phyloP scores from a whole-genome alignment of 2,888 invertebrate genomes.

The Ischnura elegans region DNA sequence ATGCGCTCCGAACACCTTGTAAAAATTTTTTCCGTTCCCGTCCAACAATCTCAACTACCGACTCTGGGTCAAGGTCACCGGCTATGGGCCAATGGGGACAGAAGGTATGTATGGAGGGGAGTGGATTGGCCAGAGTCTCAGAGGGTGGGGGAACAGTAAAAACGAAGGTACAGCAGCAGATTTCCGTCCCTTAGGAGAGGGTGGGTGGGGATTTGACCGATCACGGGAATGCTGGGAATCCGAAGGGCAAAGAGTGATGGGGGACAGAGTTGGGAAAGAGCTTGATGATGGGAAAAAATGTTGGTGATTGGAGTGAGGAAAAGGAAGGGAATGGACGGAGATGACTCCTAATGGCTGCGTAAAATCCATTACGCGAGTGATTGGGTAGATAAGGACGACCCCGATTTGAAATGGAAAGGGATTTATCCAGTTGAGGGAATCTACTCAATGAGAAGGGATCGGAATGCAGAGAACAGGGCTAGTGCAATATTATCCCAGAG shows the following conservation, averaged over 20 bases:
- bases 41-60: not conserved
- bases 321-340: not conserved
- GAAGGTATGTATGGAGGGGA: not conserved
- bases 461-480: too few species aligned
- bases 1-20: conserved; percentile 27
- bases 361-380: not conserved
- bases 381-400: not conserved
- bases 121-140: not conserved
- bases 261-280: not conserved
- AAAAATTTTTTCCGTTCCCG: conserved; percentile 25
- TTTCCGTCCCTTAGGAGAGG: not conserved
- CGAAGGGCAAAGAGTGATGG: not conserved
- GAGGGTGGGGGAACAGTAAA: not conserved
- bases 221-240: not conserved
- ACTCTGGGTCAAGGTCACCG: conserved; percentile 59
- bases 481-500: too few species aligned
- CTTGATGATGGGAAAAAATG: not conserved
- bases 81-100: not conserved
- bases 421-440: not conserved
- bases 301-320: not conserved
- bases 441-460: not conserved
- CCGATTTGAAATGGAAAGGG: not conserved
- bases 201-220: not conserved
- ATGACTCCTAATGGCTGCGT: not conserved
- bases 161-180: not conserved